These are phyloP conservation scores for Megaustenia siamemsis DNA, from an alignment of 2,888 invertebrate genomes.

Conservation along the genomic window DNA sequence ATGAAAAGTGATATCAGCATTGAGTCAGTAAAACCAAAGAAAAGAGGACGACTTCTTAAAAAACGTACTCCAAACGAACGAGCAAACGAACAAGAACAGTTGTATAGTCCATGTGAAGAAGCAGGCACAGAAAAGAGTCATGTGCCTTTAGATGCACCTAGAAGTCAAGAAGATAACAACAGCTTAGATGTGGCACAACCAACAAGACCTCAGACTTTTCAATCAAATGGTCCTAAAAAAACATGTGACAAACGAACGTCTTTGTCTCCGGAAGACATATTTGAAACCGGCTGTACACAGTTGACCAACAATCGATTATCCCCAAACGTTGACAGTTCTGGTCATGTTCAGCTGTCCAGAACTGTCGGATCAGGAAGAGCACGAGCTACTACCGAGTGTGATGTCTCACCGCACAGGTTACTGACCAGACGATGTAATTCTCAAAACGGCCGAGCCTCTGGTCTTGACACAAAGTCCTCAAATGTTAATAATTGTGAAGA, in stretches of 20 bases:
- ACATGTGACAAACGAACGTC: not conserved
- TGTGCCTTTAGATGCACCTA: not conserved
- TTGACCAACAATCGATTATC: constrained; percentile 11
- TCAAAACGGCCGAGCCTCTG: not conserved
- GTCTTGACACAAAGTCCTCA: not conserved
- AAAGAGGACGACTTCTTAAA: not conserved
- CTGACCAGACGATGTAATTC: constrained; percentile 40
- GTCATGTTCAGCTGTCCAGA: constrained; percentile 17
- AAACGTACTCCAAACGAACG: constrained; percentile 9
- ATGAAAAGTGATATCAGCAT: not conserved
- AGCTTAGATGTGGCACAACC: not conserved
- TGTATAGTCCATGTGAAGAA: too few species aligned
- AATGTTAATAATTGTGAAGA: not conserved
- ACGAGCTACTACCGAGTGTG: constrained; percentile 2
- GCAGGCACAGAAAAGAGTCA: too few species aligned
- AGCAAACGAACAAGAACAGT: too few species aligned
- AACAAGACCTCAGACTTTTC: not conserved
- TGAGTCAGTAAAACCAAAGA: not conserved
- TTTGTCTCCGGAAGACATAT: not conserved
- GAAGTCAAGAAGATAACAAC: not conserved
- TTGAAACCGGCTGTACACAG: not conserved
- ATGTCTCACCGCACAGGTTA: constrained; percentile 45
- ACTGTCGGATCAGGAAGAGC: constrained; percentile 6
- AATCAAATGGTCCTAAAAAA: not conserved
- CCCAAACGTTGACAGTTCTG: constrained; percentile 36